Conservation (phyloP, 2,888 invertebrate species). For the Drosophila kanekoi region DNA sequence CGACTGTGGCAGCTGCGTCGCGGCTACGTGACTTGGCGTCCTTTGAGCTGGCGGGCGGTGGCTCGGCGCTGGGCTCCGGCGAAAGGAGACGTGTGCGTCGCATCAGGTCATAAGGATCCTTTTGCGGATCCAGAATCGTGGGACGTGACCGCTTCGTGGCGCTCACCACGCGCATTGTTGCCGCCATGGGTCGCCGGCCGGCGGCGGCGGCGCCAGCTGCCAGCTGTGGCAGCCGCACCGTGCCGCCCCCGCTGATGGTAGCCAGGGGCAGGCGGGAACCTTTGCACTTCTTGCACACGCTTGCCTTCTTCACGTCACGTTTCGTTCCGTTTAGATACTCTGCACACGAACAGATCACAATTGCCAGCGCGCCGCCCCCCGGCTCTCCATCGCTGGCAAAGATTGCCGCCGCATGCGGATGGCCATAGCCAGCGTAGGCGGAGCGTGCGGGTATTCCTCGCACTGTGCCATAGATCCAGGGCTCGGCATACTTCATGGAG, state of each 20-base stretch:
- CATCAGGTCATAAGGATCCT: conserved; percentile 94
- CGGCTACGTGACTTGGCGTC: conserved; percentile 75
- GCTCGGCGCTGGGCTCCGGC: conserved; percentile 85
- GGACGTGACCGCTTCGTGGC: conserved; percentile 87
- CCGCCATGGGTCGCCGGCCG: conserved; percentile 83
- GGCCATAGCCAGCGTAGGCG: conserved; percentile 56
- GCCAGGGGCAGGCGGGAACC: conserved; percentile 91
- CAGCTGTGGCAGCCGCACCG: conserved; percentile 86
- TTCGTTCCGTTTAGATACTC: conserved; percentile 92
- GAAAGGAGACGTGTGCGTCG: conserved; percentile 90
- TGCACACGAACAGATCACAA: conserved; percentile 92
- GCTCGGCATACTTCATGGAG: conserved; percentile 94
- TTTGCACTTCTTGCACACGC: conserved; percentile 93
- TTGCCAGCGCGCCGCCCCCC: conserved; percentile 85
- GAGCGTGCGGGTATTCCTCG: conserved; percentile 86
- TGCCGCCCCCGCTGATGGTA: conserved; percentile 89
- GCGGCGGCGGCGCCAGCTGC: conserved; percentile 39
- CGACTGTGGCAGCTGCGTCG: conserved; percentile 15
- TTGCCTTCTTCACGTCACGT: conserved; percentile 90
- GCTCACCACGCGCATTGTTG: conserved; percentile 88
- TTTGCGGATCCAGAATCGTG: conserved; percentile 88
- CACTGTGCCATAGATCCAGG: conserved; percentile 93
- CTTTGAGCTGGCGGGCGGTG: conserved; percentile 28
- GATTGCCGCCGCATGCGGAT: conserved; percentile 76
- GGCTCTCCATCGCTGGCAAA: conserved; percentile 57